Evolutionary conservation across 2,797 vertebrate genomes (phyloP).

Genomic region (Aselliscus stoliczkanus): DNA sequence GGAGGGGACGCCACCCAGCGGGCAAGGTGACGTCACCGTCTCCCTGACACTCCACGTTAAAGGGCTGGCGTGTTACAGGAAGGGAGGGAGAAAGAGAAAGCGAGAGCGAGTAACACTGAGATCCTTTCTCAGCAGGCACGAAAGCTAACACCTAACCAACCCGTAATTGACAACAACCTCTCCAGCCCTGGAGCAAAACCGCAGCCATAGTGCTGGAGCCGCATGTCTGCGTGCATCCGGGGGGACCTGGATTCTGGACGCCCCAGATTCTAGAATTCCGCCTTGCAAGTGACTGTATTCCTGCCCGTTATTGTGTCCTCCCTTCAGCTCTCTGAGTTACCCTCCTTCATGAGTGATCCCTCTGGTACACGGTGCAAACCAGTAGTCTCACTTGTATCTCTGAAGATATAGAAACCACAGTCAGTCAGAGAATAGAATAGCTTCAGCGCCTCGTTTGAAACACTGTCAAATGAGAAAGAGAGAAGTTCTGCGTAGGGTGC

Average conservation of each 20-base stretch:
- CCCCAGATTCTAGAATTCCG: not conserved
- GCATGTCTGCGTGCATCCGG: not conserved
- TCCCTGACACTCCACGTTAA: constrained; percentile 78
- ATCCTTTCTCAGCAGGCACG: constrained; percentile 66
- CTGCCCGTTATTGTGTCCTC: not conserved
- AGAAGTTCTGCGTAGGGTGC: not conserved
- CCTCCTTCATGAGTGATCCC: not conserved
- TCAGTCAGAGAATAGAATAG: not conserved
- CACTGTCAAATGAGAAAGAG: not conserved
- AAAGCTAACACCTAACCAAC: constrained; percentile 67
- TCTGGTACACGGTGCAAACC: not conserved
- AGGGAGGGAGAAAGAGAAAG: constrained; percentile 56
- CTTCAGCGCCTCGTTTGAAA: not conserved
- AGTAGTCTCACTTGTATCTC: not conserved
- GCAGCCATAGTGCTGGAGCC: not conserved
- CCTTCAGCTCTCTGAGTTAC: not conserved
- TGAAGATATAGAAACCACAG: not conserved
- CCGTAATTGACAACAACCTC: not conserved
- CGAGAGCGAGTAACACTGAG: not conserved
- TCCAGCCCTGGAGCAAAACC: not conserved
- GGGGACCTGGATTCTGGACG: not conserved
- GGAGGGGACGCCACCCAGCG: constrained; percentile 76
- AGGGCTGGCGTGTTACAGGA: constrained; percentile 70
- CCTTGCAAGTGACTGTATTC: not conserved
- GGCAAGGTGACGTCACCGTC: constrained; percentile 84